Conservation (phyloP, 2,797 vertebrate genomes). For the Oreochromis grahami region DNA sequence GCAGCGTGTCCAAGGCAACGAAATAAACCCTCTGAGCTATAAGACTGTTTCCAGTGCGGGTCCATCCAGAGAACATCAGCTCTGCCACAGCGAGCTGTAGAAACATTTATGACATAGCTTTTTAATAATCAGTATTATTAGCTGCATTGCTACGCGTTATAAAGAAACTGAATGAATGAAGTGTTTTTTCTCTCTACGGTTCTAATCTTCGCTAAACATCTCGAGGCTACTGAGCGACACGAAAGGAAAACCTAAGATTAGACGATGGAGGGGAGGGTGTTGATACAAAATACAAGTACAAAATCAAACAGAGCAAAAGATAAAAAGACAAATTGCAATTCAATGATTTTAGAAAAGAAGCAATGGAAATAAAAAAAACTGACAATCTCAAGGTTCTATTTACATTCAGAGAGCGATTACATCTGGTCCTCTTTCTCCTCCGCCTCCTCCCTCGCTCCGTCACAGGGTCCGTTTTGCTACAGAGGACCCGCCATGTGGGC, state of each 20-base stretch:
- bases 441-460: neutral
- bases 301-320: conserved; percentile 34
- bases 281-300: conserved; percentile 34
- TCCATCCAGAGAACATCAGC: neutral
- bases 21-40: neutral
- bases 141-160: conserved; percentile 36
- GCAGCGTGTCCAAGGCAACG: neutral
- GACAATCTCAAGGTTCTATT: conserved; percentile 66
- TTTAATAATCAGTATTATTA: conserved; percentile 19
- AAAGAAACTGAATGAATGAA: conserved; percentile 1
- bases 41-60: neutral
- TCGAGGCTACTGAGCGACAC: conserved; percentile 23
- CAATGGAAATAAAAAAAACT: conserved; percentile 35
- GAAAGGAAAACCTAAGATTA: conserved; percentile 15
- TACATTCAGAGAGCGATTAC: conserved; percentile 67
- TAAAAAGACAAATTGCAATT: conserved; percentile 27
- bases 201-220: conserved; percentile 46
- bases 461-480: conserved; percentile 49
- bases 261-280: neutral
- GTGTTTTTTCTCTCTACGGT: neutral
- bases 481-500: conserved; percentile 2
- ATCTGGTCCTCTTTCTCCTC: conserved; percentile 10
- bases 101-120: conserved; percentile 18
- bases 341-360: conserved; percentile 56
- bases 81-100: neutral